Evolutionary conservation across 2,113 vertebrate genomes (phyloP).

Genomic region (Athene cunicularia): DNA sequence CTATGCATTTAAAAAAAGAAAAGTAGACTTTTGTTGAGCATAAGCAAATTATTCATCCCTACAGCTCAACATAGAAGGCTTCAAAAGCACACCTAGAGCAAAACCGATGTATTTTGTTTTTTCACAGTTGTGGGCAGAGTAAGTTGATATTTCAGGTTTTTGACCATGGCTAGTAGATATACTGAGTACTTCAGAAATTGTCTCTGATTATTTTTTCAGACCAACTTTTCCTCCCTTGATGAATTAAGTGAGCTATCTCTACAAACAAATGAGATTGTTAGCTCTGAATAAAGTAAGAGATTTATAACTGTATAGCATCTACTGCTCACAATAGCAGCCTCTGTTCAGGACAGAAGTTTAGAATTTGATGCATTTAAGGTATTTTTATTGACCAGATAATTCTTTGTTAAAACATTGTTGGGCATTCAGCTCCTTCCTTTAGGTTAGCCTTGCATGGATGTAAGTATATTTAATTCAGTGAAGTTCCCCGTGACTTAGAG

Average conservation of each 20-base stretch:
- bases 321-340: background rate
- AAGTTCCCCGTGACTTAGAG: background rate
- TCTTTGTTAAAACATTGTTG: background rate
- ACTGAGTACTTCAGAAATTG: background rate
- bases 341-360: background rate
- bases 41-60: background rate
- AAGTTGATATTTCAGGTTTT: background rate
- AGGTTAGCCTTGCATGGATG: background rate
- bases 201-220: background rate
- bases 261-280: background rate
- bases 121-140: background rate
- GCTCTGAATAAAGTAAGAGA: background rate
- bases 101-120: background rate
- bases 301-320: background rate
- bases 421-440: background rate
- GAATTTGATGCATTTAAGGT: background rate
- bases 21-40: background rate
- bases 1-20: background rate
- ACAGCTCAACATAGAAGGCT: background rate
- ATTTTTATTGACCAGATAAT: conserved; percentile 5
- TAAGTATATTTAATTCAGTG: background rate
- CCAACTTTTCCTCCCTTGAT: background rate
- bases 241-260: background rate
- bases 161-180: background rate
- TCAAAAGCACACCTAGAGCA: background rate